A percentile compares a stretch with the other conserved stretches of the same genome.
Conservation (phyloP, 2,888 invertebrate species). For the Tipula vernalis region DNA sequence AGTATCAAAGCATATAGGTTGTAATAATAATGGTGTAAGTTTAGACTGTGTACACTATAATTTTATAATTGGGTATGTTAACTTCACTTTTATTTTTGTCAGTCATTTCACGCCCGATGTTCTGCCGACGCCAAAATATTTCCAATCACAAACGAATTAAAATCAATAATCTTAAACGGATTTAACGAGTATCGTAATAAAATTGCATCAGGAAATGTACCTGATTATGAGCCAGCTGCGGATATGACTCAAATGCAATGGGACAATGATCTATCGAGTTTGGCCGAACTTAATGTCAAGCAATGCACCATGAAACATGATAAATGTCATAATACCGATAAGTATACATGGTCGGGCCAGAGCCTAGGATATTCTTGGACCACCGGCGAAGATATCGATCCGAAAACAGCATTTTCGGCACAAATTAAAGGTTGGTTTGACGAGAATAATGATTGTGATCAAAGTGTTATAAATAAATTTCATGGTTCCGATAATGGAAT, state of each 20-base stretch:
- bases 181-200: neutral
- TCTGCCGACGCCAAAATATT: neutral
- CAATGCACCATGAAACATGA: neutral
- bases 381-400: neutral
- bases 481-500: neutral
- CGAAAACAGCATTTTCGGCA: neutral
- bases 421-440: neutral
- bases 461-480: conserved; percentile 1
- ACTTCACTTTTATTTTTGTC: neutral
- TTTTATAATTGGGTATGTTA: neutral
- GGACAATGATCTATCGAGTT: neutral
- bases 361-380: neutral
- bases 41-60: neutral
- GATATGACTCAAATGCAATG: neutral
- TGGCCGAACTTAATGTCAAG: neutral
- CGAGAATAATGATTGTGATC: neutral
- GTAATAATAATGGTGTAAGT: neutral
- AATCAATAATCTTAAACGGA: neutral
- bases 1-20: neutral
- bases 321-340: neutral
- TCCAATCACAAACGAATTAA: neutral
- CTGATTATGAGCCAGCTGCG: neutral
- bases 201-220: neutral
- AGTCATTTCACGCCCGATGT: neutral
- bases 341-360: neutral